Percentiles rank a stretch among this genome's conserved stretches.
phyloP scores from a whole-genome alignment of 2,888 invertebrate genomes.

The Drepanosiphum platanoidis region DNA sequence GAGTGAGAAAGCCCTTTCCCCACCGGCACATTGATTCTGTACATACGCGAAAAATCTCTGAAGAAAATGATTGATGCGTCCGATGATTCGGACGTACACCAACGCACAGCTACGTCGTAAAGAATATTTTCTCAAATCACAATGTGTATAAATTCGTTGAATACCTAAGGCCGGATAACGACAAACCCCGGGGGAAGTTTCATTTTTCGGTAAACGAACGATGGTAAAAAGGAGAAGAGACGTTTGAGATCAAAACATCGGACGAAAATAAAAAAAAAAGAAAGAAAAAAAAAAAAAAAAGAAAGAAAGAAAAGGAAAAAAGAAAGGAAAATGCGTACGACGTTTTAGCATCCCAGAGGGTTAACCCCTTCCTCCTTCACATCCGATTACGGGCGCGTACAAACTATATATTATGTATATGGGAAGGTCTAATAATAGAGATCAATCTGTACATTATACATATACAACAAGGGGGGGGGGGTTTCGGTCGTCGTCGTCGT shows the following conservation, averaged over 20 bases:
- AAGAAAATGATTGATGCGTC: not conserved
- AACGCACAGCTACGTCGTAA: not conserved
- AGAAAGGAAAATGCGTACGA: not conserved
- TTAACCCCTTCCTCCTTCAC: not conserved
- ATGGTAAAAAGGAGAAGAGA: not conserved
- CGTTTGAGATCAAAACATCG: slow-evolving; percentile 24
- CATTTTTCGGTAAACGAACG: slow-evolving; percentile 10
- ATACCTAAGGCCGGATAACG: not conserved
- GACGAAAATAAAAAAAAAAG: not conserved
- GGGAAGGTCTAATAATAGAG: not conserved
- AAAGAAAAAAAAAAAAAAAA: not conserved
- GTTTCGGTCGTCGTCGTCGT: slow-evolving; percentile 4
- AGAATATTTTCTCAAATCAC: not conserved
- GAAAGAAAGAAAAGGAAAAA: not conserved
- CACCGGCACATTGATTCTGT: not conserved
- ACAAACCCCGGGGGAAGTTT: not conserved
- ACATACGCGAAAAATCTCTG: not conserved
- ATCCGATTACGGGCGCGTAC: not conserved
- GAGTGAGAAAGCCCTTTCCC: not conserved
- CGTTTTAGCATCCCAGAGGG: not conserved
- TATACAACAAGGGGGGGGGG: no score
- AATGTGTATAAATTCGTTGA: not conserved
- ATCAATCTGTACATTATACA: not conserved
- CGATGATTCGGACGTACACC: not conserved
- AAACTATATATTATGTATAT: not conserved